A percentile compares a stretch with the other conserved stretches of the same genome.
phyloP scores from a whole-genome alignment of 2,888 invertebrate genomes.

The Macrosiphum euphorbiae region DNA sequence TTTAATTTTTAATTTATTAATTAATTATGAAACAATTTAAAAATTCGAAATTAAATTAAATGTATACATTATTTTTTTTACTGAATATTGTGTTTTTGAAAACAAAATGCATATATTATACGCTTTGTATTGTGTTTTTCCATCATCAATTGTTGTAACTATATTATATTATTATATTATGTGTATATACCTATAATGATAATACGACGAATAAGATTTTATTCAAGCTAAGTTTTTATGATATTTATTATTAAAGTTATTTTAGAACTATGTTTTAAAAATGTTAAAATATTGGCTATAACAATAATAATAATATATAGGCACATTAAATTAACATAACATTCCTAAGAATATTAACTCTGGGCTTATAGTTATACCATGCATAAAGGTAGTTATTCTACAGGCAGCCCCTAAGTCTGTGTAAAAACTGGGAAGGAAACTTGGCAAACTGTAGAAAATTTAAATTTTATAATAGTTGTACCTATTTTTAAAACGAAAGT shows the following conservation, averaged over 20 bases:
- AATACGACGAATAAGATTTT: background rate
- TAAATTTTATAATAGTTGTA: background rate
- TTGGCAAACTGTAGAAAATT: no score
- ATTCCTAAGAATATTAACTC: background rate
- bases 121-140: no score
- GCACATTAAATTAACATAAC: background rate
- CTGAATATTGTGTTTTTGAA: no score
- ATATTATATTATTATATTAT: no score
- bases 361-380: background rate
- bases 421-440: background rate
- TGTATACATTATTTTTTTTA: no score
- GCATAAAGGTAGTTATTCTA: no score
- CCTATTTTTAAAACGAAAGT: background rate
- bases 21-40: background rate
- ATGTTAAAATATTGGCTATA: background rate
- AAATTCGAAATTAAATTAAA: no score
- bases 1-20: background rate
- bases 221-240: background rate
- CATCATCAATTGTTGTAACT: no score
- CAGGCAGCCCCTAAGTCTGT: background rate
- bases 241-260: background rate
- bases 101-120: no score
- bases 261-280: background rate
- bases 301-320: background rate
- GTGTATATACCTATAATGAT: no score